A percentile compares a stretch with the other conserved stretches of the same genome.
These are phyloP conservation scores for Okamejei kenojei DNA, from an alignment of 2,797 vertebrate species.

Conservation along the genomic window DNA sequence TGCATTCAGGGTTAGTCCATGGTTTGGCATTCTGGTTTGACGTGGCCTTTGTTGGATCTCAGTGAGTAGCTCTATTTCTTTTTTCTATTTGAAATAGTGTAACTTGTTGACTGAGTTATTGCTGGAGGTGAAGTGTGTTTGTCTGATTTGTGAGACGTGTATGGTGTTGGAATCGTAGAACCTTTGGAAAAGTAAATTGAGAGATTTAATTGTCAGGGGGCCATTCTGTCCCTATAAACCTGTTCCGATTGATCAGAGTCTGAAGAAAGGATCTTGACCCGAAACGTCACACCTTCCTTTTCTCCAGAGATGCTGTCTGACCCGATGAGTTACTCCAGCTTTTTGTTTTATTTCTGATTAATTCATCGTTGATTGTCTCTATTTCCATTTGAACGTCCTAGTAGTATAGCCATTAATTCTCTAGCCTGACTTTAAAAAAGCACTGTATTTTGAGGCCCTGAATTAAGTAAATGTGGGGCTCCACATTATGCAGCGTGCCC, in stretches of 20 bases:
- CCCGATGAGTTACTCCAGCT: too few species aligned
- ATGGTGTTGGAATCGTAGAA: not conserved
- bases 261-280: too few species aligned
- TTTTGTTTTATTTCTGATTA: too few species aligned
- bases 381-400: too few species aligned
- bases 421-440: not conserved
- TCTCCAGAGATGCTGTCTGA: too few species aligned
- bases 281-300: too few species aligned
- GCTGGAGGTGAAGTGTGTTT: not conserved
- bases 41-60: constrained; percentile 87
- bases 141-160: not conserved
- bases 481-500: too few species aligned
- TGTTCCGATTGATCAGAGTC: not conserved
- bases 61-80: constrained; percentile 59
- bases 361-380: too few species aligned
- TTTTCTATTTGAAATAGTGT: not conserved
- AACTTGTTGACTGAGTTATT: constrained; percentile 6
- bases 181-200: not conserved
- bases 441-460: not conserved
- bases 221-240: not conserved
- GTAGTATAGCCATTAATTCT: not conserved
- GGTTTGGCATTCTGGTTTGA: constrained; percentile 96
- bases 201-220: not conserved
- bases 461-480: not conserved
- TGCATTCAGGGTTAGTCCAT: constrained; percentile 89